Base-by-base conservation (phyloP, 2,797 vertebrate species). In the Acanthopagrus latus region DNA sequence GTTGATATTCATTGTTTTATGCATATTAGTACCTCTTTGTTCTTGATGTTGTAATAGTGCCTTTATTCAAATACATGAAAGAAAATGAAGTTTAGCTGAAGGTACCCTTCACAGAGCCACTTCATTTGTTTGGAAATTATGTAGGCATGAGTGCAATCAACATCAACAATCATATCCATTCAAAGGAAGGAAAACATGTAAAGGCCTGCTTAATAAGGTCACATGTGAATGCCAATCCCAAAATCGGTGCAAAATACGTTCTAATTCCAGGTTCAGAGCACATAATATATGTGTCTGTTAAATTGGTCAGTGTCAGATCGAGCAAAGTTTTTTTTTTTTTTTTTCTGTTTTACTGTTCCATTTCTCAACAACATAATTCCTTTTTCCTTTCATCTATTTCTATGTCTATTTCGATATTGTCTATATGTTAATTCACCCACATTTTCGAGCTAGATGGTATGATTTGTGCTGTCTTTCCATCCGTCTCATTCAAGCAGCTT, bases 1-100 rank as follows among this genome's bases (percentile, higher is more conserved):
- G 44, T 59, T 68, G n/a, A 80, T 58, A 62, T 64, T 64, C 65
- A 62, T 67, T 66, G 11, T 56, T 38, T 7, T 7, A 57, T 67
- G 25, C 14, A 66, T 62, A 54, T 41, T 21, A 4, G 27, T 29
- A 16, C 13, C 12, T 18, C 38, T 3, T 9, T 58, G 44, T 46
- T 60, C 41, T 63, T 25, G 13, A n/a, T 64, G 57, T 9, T 18
- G 27, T 46, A 17, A 55, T 43, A 68, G 17, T 51, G 23, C 18
- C 71, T 74, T 52, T 63, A 71, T 74, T 70, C 17, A 65, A 78
- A 48, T 77, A 25, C 0, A 1, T 62, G 44, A 18, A 65, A 51
- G 16, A 38, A 33, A 71, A 4, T 20, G 27, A 71, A 29, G 13
- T 29, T n/a, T 20, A 14, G 23, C 47, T 55, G 17, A 76, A 67